These are phyloP conservation scores for Hydractinia echinata DNA, from an alignment of 30 jellyfish, hydroid and myxozoan genomes.

Conservation along the genomic window DNA sequence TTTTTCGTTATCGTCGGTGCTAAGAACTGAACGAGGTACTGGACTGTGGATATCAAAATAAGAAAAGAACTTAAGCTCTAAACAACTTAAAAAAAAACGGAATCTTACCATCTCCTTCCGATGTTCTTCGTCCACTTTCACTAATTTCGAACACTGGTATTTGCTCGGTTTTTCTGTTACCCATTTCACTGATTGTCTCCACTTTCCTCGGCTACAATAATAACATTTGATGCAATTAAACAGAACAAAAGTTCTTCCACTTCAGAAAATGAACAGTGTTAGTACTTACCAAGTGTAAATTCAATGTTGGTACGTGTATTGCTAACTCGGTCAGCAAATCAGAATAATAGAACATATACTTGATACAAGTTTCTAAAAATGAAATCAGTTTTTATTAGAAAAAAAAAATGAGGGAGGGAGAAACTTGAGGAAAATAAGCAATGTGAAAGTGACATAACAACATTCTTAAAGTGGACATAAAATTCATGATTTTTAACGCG, in stretches of 20 bases:
- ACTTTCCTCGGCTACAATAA: neutral
- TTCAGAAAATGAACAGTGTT: neutral
- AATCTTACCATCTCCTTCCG: too few relatives aligned
- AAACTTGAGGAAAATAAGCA: neutral
- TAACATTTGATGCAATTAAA: neutral
- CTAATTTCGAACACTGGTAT: conserved; percentile 17
- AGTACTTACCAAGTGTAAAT: conserved; percentile 44
- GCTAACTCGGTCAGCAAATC: conserved; percentile 87
- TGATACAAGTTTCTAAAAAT: neutral
- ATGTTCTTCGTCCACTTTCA: neutral
- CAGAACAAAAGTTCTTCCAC: neutral
- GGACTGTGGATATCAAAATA: too few relatives aligned
- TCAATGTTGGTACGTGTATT: conserved; percentile 74
- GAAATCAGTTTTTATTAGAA: neutral
- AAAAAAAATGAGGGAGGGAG: neutral
- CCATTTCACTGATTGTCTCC: neutral
- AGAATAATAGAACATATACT: conserved; percentile 63
- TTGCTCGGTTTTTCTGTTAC: neutral
- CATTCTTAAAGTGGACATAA: too few relatives aligned
- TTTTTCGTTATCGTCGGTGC: too few relatives aligned
- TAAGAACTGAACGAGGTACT: too few relatives aligned
- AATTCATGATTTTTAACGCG: too few relatives aligned
- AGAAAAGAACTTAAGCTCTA: too few relatives aligned
- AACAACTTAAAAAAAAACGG: too few relatives aligned
- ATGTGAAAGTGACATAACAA: neutral